phyloP scores from a whole-genome alignment of 1,140 invertebrate species.

The Elymnias hypermnestra region DNA sequence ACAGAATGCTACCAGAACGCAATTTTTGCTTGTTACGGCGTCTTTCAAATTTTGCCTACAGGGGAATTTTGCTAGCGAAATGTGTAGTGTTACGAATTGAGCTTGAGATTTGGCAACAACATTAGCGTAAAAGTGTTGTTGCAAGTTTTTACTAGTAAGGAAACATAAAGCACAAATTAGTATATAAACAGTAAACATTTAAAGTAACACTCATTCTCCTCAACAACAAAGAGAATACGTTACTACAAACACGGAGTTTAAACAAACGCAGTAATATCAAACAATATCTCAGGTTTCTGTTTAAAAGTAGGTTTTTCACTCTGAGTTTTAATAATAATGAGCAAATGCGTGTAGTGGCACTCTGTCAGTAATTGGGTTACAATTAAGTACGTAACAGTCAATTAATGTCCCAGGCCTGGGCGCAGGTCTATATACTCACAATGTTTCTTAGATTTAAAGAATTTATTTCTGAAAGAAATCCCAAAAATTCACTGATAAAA shows the following conservation, averaged over 20 bases:
- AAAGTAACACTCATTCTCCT: neutral
- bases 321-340: constrained; percentile 11
- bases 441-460: too few species aligned
- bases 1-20: too few species aligned
- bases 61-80: too few species aligned
- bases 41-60: too few species aligned
- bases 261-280: constrained; percentile 13
- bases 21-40: too few species aligned
- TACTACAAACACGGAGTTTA: constrained; percentile 14
- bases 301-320: constrained; percentile 18
- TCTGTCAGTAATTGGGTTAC: neutral
- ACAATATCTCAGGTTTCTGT: constrained; percentile 12
- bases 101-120: neutral
- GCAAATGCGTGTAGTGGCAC: neutral
- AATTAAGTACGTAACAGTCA: too few species aligned
- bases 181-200: neutral
- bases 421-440: too few species aligned
- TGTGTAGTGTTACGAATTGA: too few species aligned
- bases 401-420: too few species aligned
- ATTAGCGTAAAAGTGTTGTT: neutral
- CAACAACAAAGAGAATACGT: constrained; percentile 5
- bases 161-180: neutral
- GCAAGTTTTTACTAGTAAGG: too few species aligned
- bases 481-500: too few species aligned
- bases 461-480: too few species aligned